Percentiles rank a stretch among this genome's conserved stretches.
Conservation (phyloP, 2,888 invertebrate species). For the Pristionchus fissidentatus region DNA sequence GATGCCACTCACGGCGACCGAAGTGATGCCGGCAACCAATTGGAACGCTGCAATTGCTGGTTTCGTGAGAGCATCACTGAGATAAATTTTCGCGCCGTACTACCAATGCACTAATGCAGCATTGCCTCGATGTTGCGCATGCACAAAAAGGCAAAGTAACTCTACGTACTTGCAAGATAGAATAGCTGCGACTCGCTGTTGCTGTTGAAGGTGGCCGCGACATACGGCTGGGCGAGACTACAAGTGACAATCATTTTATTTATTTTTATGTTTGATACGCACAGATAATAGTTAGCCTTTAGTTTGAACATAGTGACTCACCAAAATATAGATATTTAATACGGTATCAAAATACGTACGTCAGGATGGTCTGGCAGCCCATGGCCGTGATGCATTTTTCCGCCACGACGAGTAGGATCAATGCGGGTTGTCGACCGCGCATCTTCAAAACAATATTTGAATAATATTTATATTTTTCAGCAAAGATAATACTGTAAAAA, state of each 20-base stretch:
- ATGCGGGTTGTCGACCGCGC: not conserved
- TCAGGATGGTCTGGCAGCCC: not conserved
- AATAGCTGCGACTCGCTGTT: not conserved
- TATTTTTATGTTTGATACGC: too few species aligned
- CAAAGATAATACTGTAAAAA: too few species aligned
- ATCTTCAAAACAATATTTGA: not conserved
- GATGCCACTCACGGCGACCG: too few species aligned
- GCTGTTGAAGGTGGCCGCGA: not conserved
- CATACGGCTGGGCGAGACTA: not conserved
- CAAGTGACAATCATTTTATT: too few species aligned
- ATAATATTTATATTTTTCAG: too few species aligned
- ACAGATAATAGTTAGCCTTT: too few species aligned
- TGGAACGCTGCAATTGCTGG: not conserved
- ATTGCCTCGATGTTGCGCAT: not conserved
- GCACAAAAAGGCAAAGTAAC: not conserved
- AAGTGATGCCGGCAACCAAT: not conserved
- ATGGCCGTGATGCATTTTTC: not conserved
- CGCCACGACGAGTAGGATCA: not conserved
- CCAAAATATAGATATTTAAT: too few species aligned
- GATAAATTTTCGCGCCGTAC: too few species aligned
- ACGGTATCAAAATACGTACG: not conserved
- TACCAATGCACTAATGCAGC: too few species aligned
- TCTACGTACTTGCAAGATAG: not conserved
- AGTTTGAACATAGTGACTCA: too few species aligned
- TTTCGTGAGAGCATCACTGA: too few species aligned